These are phyloP conservation scores for Nesoenas mayeri DNA, from an alignment of 2,113 vertebrate genomes.

Conservation along the genomic window DNA sequence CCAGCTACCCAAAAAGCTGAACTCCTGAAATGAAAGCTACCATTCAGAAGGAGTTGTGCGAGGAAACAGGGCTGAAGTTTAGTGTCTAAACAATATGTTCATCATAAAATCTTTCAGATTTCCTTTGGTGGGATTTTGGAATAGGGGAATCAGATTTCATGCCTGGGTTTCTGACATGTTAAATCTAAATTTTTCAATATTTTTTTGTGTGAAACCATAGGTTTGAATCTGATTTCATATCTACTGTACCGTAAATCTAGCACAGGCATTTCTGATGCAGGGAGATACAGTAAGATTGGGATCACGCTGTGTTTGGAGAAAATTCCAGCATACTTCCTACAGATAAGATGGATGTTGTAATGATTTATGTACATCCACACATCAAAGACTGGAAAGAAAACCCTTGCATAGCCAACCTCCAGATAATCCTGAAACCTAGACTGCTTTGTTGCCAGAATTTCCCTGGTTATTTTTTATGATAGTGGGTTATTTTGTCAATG, in stretches of 20 bases:
- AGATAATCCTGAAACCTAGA: background rate
- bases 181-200: background rate
- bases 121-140: background rate
- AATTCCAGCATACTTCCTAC: background rate
- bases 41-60: background rate
- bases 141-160: background rate
- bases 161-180: background rate
- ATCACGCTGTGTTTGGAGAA: background rate
- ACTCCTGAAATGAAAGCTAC: conserved; percentile 2
- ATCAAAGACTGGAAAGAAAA: background rate
- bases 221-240: background rate
- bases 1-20: background rate
- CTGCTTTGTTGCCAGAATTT: background rate
- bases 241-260: background rate
- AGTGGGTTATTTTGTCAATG: background rate
- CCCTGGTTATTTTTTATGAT: background rate
- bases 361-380: background rate
- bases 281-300: background rate
- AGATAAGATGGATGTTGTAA: background rate
- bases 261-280: background rate
- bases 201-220: background rate
- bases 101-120: background rate
- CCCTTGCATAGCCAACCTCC: background rate
- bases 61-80: background rate
- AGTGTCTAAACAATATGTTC: background rate